These are phyloP conservation scores for Priocnemis perturbator DNA, from an alignment of 2,888 invertebrate species.

Conservation along the genomic window DNA sequence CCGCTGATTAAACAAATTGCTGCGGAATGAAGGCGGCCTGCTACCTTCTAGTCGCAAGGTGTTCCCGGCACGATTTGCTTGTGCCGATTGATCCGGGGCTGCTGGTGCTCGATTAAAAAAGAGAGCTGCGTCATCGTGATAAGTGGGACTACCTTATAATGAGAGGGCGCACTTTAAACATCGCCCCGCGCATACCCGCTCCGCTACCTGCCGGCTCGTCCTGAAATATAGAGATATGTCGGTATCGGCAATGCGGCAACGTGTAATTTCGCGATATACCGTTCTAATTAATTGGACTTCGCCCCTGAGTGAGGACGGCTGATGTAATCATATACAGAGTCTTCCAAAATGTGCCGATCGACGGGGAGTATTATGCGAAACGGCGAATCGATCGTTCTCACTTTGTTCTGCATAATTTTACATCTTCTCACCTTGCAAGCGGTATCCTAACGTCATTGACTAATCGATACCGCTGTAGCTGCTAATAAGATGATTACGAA, in stretches of 20 bases:
- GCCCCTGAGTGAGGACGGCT: slow-evolving; percentile 2
- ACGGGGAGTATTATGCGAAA: slow-evolving; percentile 1
- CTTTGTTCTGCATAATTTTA: background rate
- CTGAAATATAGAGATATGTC: slow-evolving; percentile 37
- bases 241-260: slow-evolving; percentile 22
- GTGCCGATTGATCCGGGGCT: slow-evolving; percentile 47
- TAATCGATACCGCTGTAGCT: too few relatives aligned
- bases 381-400: slow-evolving; percentile 1
- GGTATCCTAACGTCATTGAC: too few relatives aligned
- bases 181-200: slow-evolving; percentile 7
- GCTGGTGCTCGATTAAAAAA: slow-evolving; percentile 50
- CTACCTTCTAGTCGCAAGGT: slow-evolving; percentile 42
- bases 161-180: slow-evolving; percentile 50
- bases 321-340: slow-evolving; percentile 18
- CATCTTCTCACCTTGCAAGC: too few relatives aligned
- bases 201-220: slow-evolving; percentile 29
- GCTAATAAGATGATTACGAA: too few relatives aligned
- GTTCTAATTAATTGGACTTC: slow-evolving; percentile 46
- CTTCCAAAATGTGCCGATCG: too few relatives aligned
- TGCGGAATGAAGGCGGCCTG: slow-evolving; percentile 36
- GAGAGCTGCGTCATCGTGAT: slow-evolving; percentile 53
- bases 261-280: slow-evolving; percentile 46
- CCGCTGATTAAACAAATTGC: slow-evolving; percentile 48
- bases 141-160: slow-evolving; percentile 58
- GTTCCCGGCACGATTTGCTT: slow-evolving; percentile 45